Conservation (phyloP, 1,140 invertebrate genomes). For the Drosophila ficusphila region DNA sequence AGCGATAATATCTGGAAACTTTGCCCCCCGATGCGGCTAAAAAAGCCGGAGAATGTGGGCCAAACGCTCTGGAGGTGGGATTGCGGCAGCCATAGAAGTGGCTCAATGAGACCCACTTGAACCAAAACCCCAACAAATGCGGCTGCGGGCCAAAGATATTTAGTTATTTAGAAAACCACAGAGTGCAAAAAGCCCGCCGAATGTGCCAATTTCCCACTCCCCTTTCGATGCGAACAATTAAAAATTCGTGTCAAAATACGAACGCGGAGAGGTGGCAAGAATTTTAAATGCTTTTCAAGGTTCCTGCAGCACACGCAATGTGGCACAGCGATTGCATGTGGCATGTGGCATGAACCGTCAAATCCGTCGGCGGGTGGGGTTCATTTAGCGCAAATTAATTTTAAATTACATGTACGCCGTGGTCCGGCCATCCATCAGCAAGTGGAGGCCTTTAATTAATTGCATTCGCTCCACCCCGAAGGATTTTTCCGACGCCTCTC, state of each 20-base stretch:
- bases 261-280: slow-evolving; percentile 43
- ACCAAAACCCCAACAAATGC: slow-evolving; percentile 68
- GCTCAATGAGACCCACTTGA: slow-evolving; percentile 46
- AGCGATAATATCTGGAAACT: slow-evolving; percentile 53
- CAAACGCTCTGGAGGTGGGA: slow-evolving; percentile 12
- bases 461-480: slow-evolving; percentile 10
- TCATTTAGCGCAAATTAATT: slow-evolving; percentile 53
- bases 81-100: slow-evolving; percentile 69
- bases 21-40: slow-evolving; percentile 25
- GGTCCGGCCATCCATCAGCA: slow-evolving; percentile 18
- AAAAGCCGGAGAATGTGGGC: slow-evolving; percentile 52
- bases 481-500: neutral
- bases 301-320: slow-evolving; percentile 54
- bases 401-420: slow-evolving; percentile 39
- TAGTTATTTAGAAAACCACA: slow-evolving; percentile 77
- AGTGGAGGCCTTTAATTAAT: slow-evolving; percentile 39
- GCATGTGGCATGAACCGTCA: slow-evolving; percentile 8
- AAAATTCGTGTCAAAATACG: slow-evolving; percentile 78
- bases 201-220: slow-evolving; percentile 64
- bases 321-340: slow-evolving; percentile 51
- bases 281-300: slow-evolving; percentile 79
- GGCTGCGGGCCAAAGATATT: slow-evolving; percentile 51
- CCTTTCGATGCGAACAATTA: slow-evolving; percentile 51
- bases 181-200: slow-evolving; percentile 63
- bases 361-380: neutral